These are phyloP conservation scores for Noturus placidus DNA, from an alignment of 2,113 vertebrate species.

Conservation along the genomic window DNA sequence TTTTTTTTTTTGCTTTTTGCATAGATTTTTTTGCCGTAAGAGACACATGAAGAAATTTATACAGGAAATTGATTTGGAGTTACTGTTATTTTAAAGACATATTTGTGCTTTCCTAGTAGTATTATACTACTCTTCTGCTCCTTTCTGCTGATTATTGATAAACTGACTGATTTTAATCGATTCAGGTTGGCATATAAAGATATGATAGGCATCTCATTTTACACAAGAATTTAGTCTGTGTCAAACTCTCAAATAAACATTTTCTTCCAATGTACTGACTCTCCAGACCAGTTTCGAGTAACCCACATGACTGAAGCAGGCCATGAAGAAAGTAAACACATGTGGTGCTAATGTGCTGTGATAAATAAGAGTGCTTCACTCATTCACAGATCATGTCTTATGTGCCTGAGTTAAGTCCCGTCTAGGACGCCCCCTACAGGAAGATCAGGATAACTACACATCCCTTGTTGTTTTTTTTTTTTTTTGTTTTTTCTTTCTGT, in stretches of 20 bases:
- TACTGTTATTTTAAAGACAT: not conserved
- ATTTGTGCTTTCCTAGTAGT: not conserved
- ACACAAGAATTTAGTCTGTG: slow-evolving; percentile 41
- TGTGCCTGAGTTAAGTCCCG: not conserved
- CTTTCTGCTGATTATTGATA: not conserved
- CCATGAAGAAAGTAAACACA: slow-evolving; percentile 5
- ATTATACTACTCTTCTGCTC: not conserved
- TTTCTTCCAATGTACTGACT: slow-evolving; percentile 27
- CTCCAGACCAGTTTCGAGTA: slow-evolving; percentile 29
- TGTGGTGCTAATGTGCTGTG: not conserved
- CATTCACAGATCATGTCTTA: not conserved
- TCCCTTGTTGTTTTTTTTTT: not conserved
- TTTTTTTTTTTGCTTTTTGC: not conserved
- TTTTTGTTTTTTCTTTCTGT: not conserved
- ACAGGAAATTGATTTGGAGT: not conserved
- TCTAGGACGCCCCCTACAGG: slow-evolving; percentile 38
- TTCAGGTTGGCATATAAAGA: slow-evolving; percentile 28
- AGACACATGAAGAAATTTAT: not conserved
- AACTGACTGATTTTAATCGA: not conserved
- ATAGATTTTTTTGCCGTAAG: not conserved
- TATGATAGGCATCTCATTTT: slow-evolving; percentile 44
- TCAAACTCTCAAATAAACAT: slow-evolving; percentile 40
- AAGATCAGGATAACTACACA: slow-evolving; percentile 2
- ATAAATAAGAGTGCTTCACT: not conserved
- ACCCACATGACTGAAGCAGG: slow-evolving; percentile 25